Percentiles rank a stretch among this genome's conserved stretches.
Conservation (phyloP, 1,140 invertebrate species). For the Ostrea denselamellosa region DNA sequence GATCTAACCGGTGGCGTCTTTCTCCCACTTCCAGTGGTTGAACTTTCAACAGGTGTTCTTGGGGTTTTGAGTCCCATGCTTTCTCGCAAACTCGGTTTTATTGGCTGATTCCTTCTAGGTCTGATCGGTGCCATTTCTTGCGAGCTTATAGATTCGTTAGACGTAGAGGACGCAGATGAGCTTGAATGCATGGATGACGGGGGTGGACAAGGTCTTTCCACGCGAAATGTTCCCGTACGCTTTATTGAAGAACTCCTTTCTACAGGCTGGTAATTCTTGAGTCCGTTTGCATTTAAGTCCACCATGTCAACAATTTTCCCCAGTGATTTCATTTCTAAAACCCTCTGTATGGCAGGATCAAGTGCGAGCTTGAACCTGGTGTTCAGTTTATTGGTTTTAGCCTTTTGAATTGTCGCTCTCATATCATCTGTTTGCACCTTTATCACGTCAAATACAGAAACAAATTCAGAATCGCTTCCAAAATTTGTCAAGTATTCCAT, state of each 20-base stretch:
- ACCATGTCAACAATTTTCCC: constrained; percentile 65
- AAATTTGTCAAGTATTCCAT: constrained; percentile 60
- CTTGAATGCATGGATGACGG: constrained; percentile 44
- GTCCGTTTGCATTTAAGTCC: constrained; percentile 61
- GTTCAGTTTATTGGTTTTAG: constrained; percentile 61
- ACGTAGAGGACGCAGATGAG: constrained; percentile 56
- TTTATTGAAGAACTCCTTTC: constrained; percentile 59
- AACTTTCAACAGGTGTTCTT: not conserved
- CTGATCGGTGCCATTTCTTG: constrained; percentile 55
- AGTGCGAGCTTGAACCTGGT: constrained; percentile 61
- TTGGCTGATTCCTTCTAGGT: constrained; percentile 39
- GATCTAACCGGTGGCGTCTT: constrained; percentile 32
- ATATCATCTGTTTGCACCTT: constrained; percentile 65
- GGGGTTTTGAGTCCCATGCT: constrained; percentile 19
- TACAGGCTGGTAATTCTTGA: constrained; percentile 46
- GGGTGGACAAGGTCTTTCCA: constrained; percentile 53
- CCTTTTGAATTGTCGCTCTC: constrained; percentile 57
- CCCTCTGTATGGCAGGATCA: constrained; percentile 55
- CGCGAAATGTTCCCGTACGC: constrained; percentile 63
- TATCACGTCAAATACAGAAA: constrained; percentile 65
- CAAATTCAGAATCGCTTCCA: constrained; percentile 65
- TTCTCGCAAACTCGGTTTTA: constrained; percentile 37
- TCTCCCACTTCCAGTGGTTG: not conserved
- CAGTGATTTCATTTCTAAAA: constrained; percentile 58
- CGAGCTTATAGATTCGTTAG: constrained; percentile 63